phyloP scores from a whole-genome alignment of 2,888 invertebrate genomes.

The Trissoscelio sp. region DNA sequence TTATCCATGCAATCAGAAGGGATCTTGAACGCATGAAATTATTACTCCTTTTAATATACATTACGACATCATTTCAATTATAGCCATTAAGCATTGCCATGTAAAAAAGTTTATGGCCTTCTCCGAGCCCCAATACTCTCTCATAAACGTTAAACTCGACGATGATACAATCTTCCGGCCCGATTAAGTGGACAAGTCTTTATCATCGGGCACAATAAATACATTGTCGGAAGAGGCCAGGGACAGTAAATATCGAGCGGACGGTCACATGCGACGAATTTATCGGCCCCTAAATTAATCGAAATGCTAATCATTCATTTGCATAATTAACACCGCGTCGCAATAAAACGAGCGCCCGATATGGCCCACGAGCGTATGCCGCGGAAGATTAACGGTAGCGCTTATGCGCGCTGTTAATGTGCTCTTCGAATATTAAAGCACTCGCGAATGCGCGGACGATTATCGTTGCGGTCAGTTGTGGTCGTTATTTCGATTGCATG shows the following conservation, averaged over 20 bases:
- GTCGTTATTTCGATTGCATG: constrained; percentile 49
- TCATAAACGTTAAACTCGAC: constrained; percentile 55
- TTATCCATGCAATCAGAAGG: constrained; percentile 37
- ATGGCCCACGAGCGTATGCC: constrained; percentile 72
- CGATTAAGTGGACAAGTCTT: constrained; percentile 61
- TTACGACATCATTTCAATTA: constrained; percentile 63
- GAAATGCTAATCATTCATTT: constrained; percentile 81
- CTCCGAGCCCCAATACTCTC: constrained; percentile 47
- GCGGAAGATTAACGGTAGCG: constrained; percentile 77
- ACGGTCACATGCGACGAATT: constrained; percentile 49
- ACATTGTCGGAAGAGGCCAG: constrained; percentile 12
- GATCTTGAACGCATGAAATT: constrained; percentile 19
- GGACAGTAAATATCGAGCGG: constrained; percentile 41
- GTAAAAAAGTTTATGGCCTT: constrained; percentile 54
- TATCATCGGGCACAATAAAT: constrained; percentile 52
- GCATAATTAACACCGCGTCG: constrained; percentile 80
- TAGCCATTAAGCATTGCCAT: constrained; percentile 41
- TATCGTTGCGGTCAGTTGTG: constrained; percentile 58
- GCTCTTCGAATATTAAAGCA: constrained; percentile 77
- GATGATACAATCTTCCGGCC: constrained; percentile 62
- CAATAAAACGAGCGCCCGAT: constrained; percentile 74
- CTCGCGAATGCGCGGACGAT: constrained; percentile 69
- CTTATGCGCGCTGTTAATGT: constrained; percentile 72
- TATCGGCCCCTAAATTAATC: constrained; percentile 77
- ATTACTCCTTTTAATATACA: constrained; percentile 57